Evolutionary conservation across 2,888 invertebrate genomes (phyloP), one percentile per base, ranked within the genome.

Genomic region (Brenthis ino): DNA sequence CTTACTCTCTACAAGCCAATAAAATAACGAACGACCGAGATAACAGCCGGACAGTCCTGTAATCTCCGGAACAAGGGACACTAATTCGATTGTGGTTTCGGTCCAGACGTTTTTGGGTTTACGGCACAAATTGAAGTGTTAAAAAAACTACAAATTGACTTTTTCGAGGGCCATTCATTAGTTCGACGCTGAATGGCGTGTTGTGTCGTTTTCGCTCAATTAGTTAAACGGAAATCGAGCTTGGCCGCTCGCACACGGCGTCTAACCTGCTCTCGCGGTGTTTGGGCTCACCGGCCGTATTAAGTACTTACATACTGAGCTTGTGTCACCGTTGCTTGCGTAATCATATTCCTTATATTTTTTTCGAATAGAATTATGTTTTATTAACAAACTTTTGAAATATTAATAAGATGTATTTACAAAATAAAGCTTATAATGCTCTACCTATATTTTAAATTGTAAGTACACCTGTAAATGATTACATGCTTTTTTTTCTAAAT

Each of bases 61-160:
- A 93, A 93, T 93, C 93, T 93, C 88, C 88, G 87, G 88, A 91
- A 93, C 93, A 93, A 91, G 92, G 93, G 91, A 91, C 92, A 91
- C 93, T 93, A 93, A 93, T 93, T 93, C 91, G 92, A 92, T 91
- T 93, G 93, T 93, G 93, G 93, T 93, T 92, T 92, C 86, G 89
- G 89, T 85, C 83, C 86, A 87, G 85, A 83, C 87, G 89, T 90
- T 90, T 91, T 93, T 89, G 84, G 88, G 87, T 90, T 89, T 91
- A 90, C 87, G 89, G 88, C 92, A 92, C 93, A 92, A 92, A 92
- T 91, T 92, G 90, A 90, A 87, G 92, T 86, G 88, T 91, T 87
- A 89, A 92, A 93, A 92, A 93, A 93, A 91, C 90, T 91, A 92
- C 91, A 91, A 93, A 93, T 91, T 91, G 91, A 82, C 87, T 86